Base-by-base conservation (phyloP, 2,113 vertebrate species). In the Pagrus major region DNA sequence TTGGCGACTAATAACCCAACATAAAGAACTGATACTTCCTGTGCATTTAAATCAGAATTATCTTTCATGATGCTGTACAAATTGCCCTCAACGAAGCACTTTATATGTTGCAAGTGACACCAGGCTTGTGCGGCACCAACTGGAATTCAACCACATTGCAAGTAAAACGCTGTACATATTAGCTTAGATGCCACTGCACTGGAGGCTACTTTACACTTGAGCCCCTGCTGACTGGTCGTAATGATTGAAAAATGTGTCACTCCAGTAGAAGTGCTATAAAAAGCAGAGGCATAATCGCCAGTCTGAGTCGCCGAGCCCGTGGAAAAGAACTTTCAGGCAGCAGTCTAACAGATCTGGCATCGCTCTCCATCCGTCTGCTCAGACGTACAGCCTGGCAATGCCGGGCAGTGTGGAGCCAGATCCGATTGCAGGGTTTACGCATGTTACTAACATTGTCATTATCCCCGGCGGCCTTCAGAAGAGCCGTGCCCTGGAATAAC, bases 341-440 rank as follows among this genome's bases (percentile, higher is more conserved):
- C 87, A 64, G 59, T 84, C 56, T 64, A 41, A 78, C 58, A 70
- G 78, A 89, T 79, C 80, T 89, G 91, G 81, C 87, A 71, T 61
- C 6, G 6, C 63, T 25, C 60, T 73, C 37, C 54, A 54, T 71
- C 82, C 35, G 44, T 83, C 71, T 61, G 64, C 76, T 60, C 54
- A 80, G 74, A 86, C 78, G 54, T 37, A 74, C 52, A 78, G 66
- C 75, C 69, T 78, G 81, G 83, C 81, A 71, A 66, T 6, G 42
- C 59, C 1, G 35, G 71, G 71, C 80, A 81, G 72, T 67, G 9
- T 29, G 73, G 84, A 89, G 82, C 82, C 87, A 61, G 85, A 89
- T 89, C 84, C 52, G 54, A 90, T 91, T 91, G 84, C 91, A 89
- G 81, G 83, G 68, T 91, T 92, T 89, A 86, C 58, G 68, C 68